These are phyloP conservation scores for Zaprionus camerounensis DNA, from an alignment of 1,140 invertebrate species.

Conservation along the genomic window DNA sequence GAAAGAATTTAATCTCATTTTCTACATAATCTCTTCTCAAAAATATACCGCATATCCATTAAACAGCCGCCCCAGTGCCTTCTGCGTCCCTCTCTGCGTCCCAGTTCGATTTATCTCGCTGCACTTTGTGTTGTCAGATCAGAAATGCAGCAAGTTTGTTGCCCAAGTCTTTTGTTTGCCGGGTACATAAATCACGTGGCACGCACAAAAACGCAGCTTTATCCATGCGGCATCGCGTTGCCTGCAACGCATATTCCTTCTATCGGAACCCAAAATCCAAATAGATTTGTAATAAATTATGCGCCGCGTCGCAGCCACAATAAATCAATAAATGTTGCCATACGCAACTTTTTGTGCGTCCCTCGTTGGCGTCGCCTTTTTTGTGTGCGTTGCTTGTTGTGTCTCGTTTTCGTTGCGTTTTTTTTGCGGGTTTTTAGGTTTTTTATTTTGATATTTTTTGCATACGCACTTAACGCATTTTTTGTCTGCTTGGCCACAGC, in stretches of 20 bases:
- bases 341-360: slow-evolving; percentile 61
- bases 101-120: background rate
- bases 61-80: background rate
- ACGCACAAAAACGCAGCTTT: slow-evolving; percentile 44
- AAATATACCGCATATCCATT: background rate
- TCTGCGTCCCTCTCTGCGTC: no score
- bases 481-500: slow-evolving; percentile 29
- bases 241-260: slow-evolving; percentile 4
- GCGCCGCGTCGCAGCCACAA: slow-evolving; percentile 45
- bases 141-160: slow-evolving; percentile 50
- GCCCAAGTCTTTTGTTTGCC: slow-evolving; percentile 70
- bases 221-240: background rate
- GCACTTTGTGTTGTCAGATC: slow-evolving; percentile 4
- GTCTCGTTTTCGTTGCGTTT: slow-evolving; percentile 37
- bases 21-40: background rate
- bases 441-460: background rate
- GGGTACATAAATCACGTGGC: slow-evolving; percentile 54
- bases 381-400: background rate
- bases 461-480: slow-evolving; percentile 44
- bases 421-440: background rate
- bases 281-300: slow-evolving; percentile 79
- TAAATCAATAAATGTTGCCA: slow-evolving; percentile 68
- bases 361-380: slow-evolving; percentile 10
- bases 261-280: slow-evolving; percentile 27
- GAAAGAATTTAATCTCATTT: background rate